phyloP scores from a whole-genome alignment of 2,113 vertebrate genomes.

The Pholis gunnellus region DNA sequence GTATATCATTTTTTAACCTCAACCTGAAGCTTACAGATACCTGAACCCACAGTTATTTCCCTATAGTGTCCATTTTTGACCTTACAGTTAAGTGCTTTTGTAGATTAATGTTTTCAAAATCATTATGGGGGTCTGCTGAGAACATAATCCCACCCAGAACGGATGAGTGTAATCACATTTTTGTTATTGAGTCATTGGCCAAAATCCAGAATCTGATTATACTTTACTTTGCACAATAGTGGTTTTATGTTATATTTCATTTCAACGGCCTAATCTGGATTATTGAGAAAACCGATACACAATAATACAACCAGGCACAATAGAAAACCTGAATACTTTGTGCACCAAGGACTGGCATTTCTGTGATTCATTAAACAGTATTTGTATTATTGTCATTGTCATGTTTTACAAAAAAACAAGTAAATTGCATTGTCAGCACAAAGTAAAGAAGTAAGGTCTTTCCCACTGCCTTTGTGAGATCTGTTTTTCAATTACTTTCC shows the following conservation, averaged over 20 bases:
- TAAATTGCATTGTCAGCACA: slow-evolving; percentile 49
- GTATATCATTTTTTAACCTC: background rate
- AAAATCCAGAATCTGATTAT: slow-evolving; percentile 2
- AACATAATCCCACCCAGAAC: background rate
- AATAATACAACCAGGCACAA: background rate
- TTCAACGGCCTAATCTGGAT: background rate
- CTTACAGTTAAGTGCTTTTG: background rate
- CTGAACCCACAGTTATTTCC: background rate
- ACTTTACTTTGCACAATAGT: background rate
- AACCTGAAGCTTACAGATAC: background rate
- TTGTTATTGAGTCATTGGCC: background rate
- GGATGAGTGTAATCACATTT: background rate
- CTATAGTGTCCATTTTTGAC: background rate
- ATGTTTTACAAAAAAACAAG: slow-evolving; percentile 16
- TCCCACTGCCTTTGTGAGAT: slow-evolving; percentile 19
- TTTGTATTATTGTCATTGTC: slow-evolving; percentile 7
- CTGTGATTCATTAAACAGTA: background rate
- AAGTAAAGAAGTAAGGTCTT: background rate
- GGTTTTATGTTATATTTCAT: background rate
- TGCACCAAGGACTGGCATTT: background rate
- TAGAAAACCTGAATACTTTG: background rate
- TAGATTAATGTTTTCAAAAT: background rate
- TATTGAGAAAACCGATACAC: background rate
- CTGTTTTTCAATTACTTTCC: slow-evolving; percentile 39
- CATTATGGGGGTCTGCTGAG: background rate